Conservation (phyloP, 2,797 vertebrate genomes). For the Manis javanica region DNA sequence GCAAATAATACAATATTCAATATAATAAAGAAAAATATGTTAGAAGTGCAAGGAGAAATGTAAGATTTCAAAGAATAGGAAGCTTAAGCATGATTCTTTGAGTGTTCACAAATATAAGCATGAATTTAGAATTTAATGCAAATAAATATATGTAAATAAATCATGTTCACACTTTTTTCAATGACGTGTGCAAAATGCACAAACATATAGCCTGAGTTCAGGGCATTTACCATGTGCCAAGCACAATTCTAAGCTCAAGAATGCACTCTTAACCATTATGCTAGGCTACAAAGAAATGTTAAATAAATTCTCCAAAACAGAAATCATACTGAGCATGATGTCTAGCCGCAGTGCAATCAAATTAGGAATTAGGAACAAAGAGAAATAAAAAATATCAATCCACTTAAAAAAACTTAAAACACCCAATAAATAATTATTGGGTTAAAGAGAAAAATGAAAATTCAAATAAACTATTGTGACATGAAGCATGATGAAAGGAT, state of each 20-base stretch:
- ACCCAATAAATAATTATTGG: slow-evolving; percentile 64
- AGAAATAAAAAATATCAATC: slow-evolving; percentile 45
- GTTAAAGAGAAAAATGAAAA: slow-evolving; percentile 66
- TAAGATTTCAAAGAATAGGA: neutral
- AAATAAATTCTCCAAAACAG: slow-evolving; percentile 46
- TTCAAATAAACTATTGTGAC: slow-evolving; percentile 63
- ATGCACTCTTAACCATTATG: neutral
- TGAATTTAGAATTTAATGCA: slow-evolving; percentile 13
- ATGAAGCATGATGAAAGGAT: slow-evolving; percentile 34
- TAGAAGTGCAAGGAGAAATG: neutral
- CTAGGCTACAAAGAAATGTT: neutral
- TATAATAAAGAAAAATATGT: neutral
- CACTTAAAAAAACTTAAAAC: slow-evolving; percentile 52
- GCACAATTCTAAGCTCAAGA: neutral
- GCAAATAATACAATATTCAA: neutral
- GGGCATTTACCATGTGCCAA: neutral
- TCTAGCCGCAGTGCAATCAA: slow-evolving; percentile 42
- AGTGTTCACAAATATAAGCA: neutral
- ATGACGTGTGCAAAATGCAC: neutral
- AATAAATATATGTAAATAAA: neutral
- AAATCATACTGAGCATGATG: neutral
- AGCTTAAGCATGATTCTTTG: neutral
- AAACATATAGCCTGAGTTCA: neutral
- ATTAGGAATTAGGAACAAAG: slow-evolving; percentile 57
- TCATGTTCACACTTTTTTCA: neutral